Evolutionary conservation across 2,113 vertebrate genomes (phyloP).

Genomic region (Osmerus mordax): DNA sequence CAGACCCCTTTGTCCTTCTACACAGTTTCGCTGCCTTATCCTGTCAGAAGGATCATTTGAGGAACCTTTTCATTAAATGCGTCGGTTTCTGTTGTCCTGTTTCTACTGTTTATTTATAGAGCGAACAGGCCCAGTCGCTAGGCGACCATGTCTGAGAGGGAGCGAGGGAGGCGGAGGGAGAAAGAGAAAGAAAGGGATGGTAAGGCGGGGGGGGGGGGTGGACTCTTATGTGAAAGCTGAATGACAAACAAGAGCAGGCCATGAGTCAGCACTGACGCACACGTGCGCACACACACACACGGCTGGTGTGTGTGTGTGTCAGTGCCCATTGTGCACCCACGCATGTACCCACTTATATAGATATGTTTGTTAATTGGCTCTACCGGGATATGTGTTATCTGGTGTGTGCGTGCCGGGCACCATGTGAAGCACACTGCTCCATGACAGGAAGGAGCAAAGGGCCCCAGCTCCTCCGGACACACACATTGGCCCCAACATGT

Average conservation of each 20-base stretch:
- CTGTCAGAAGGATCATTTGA: conserved; percentile 7
- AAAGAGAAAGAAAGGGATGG: conserved; percentile 27
- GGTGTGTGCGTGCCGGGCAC: neutral
- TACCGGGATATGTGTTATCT: conserved; percentile 21
- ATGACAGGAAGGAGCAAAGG: too few species aligned
- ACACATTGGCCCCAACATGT: too few species aligned
- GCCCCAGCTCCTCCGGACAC: too few species aligned
- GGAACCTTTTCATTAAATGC: conserved; percentile 45
- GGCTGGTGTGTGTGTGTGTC: conserved; percentile 58
- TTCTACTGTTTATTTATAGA: conserved; percentile 70
- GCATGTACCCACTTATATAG: conserved; percentile 68
- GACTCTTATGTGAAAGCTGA: conserved; percentile 59
- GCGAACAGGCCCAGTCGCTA: conserved; percentile 74
- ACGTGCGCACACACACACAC: conserved; percentile 26
- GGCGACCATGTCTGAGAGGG: conserved; percentile 63
- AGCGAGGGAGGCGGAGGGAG: conserved; percentile 40
- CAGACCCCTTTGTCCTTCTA: neutral
- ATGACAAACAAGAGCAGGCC: conserved; percentile 62
- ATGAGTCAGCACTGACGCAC: conserved; percentile 66
- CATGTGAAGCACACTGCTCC: too few species aligned
- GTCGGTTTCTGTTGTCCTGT: conserved; percentile 65
- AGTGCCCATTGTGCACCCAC: conserved; percentile 53
- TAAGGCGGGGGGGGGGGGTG: conserved; percentile 52
- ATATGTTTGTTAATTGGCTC: conserved; percentile 35
- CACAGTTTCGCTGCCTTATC: neutral